A percentile compares a stretch with the other conserved stretches of the same genome.
Conservation (phyloP, 2,888 invertebrate species). For the Cantharis rufa region DNA sequence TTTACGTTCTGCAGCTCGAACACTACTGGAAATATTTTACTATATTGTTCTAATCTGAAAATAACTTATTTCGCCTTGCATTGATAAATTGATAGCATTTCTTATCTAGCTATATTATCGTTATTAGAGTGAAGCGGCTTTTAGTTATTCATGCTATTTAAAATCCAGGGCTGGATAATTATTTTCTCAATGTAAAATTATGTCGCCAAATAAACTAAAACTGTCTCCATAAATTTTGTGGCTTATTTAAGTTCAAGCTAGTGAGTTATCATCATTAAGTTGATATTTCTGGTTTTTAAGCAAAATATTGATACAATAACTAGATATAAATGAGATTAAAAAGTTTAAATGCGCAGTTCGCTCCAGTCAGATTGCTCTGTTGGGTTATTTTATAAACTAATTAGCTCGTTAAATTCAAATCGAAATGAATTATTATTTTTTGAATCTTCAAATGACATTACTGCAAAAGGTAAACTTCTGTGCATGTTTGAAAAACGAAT, state of each 20-base stretch:
- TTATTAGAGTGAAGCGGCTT: background rate
- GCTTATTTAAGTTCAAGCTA: background rate
- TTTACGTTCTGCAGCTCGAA: background rate
- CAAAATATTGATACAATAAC: conserved; percentile 12
- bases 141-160: background rate
- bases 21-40: too few relatives aligned
- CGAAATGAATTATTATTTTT: background rate
- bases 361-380: background rate
- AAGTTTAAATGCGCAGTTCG: conserved; percentile 6
- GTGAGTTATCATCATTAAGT: background rate
- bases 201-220: background rate
- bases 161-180: background rate
- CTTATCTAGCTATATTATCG: background rate
- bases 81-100: background rate
- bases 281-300: conserved; percentile 1
- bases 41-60: background rate
- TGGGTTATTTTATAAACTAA: background rate
- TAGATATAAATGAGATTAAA: conserved; percentile 4
- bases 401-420: background rate
- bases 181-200: background rate
- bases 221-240: background rate
- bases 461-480: background rate
- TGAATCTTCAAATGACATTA: background rate
- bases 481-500: background rate
- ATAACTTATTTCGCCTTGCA: background rate